Conservation (phyloP, 2,888 invertebrate genomes). For the Diachrysia chrysitis region DNA sequence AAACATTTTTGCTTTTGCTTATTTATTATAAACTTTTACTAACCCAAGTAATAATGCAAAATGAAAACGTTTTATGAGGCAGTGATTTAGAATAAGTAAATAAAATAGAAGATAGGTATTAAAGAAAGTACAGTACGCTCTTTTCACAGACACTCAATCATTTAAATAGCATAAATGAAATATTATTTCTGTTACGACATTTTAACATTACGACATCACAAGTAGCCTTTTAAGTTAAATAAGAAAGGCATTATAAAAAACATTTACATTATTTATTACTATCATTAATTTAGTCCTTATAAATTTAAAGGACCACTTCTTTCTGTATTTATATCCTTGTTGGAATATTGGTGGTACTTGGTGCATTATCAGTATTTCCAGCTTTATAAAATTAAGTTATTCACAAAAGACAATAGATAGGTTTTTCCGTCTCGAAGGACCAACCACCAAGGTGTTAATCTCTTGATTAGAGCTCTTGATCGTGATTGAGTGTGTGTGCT, state of each 20-base stretch:
- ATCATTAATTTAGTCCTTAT: slow-evolving; percentile 14
- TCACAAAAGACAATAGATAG: too few species aligned
- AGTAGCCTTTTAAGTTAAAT: neutral
- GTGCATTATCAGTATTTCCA: neutral
- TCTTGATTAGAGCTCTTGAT: neutral
- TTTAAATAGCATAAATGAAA: neutral
- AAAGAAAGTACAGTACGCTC: slow-evolving; percentile 50
- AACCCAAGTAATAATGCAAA: neutral
- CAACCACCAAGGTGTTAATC: neutral
- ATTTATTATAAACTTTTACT: too few species aligned
- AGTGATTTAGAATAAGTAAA: neutral
- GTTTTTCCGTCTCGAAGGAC: neutral
- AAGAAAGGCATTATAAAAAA: neutral
- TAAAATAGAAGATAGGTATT: neutral
- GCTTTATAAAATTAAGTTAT: neutral
- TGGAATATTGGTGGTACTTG: neutral
- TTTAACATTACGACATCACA: neutral
- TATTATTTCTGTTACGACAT: neutral
- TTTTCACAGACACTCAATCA: slow-evolving; percentile 45
- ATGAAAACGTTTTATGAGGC: neutral
- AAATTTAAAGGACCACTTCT: neutral
- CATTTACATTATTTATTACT: neutral
- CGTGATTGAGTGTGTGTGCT: slow-evolving; percentile 62
- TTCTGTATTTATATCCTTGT: neutral
- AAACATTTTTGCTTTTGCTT: too few species aligned